Base-by-base conservation (phyloP, 2,888 invertebrate genomes). In the Allophyes oxyacanthae region DNA sequence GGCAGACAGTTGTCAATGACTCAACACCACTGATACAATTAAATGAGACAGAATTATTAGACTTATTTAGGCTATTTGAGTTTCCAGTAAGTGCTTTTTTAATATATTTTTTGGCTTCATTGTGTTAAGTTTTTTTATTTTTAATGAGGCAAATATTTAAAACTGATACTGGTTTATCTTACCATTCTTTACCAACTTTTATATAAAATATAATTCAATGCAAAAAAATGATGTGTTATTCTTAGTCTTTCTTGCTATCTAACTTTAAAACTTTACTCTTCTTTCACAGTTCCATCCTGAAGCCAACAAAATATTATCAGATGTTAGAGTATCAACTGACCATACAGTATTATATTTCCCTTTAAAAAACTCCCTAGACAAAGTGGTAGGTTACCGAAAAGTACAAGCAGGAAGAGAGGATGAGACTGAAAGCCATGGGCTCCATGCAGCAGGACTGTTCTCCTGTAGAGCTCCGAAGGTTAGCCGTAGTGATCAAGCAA, bases 351-450 rank as follows among this genome's bases (percentile, higher is more conserved):
- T 97, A 72, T 95, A 96, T 80, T 96, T 97, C 79, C 96, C 96
- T 2, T 83, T 97, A 42, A 93, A 94, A 78, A 96, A 96, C 79
- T 90, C 95, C 0, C 84, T 95, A 44, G 95, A 94, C 30, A 90
- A 91, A 77, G 85, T 96, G 28, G 96, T 96, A 0, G 97, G 97
- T 0, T 97, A 96, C 75, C 95, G 96, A 78, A 92, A 94, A 79
- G 50, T 93, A 0, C 88, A 92, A 77, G 93, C 94, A 0, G 94
- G 94, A 0, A 87, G 75, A 52, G 94, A 94, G 58, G 92, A 93
- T 7, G 88, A 90, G 50, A 48, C 73, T 10, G 86, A 88, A 58
- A 79, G 49, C 77, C 85, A 75, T 64, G 92, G 89, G 57, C 82
- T 84, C 66, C 86, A 84, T 87, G 88, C 79, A 67, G 94, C 87